Percentiles rank a stretch among this genome's conserved stretches.
Conservation (phyloP, 2,113 vertebrate species). For the Taxidea taxus region DNA sequence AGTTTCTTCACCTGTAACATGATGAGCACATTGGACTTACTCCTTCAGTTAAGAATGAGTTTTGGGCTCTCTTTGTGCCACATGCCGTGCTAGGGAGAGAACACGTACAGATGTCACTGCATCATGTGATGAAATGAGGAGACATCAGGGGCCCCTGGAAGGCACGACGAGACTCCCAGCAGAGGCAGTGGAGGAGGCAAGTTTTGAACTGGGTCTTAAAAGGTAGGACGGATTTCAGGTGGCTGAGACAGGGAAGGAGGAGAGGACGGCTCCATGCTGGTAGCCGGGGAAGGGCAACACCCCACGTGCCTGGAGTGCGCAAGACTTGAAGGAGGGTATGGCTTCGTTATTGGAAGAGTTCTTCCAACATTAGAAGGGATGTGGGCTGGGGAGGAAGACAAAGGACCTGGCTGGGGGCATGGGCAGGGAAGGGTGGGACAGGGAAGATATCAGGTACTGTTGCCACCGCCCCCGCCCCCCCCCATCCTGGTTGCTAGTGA, state of each 20-base stretch:
- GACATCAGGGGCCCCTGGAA: rapidly evolving
- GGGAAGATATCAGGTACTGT: neutral
- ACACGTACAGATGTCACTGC: rapidly evolving
- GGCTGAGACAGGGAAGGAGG: neutral
- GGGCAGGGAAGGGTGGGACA: neutral
- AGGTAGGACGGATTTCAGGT: neutral
- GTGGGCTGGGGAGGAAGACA: neutral
- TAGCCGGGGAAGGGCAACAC: neutral
- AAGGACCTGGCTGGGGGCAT: neutral
- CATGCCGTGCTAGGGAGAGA: neutral
- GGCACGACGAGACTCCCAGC: neutral
- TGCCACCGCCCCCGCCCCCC: rapidly evolving
- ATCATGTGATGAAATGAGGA: too few relatives aligned
- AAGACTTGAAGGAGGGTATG: neutral
- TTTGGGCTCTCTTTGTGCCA: neutral
- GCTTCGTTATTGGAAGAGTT: neutral
- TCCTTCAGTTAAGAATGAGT: neutral
- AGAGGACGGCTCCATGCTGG: neutral
- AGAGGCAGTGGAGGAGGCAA: neutral
- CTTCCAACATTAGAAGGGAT: neutral
- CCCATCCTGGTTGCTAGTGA: neutral
- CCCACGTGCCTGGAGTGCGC: neutral
- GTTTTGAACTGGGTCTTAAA: neutral
- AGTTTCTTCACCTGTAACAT: neutral
- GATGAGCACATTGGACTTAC: neutral